Evolutionary conservation across 2,113 vertebrate species (phyloP), one percentile per base, ranked within the genome.

Genomic region (Excalfactoria chinensis): DNA sequence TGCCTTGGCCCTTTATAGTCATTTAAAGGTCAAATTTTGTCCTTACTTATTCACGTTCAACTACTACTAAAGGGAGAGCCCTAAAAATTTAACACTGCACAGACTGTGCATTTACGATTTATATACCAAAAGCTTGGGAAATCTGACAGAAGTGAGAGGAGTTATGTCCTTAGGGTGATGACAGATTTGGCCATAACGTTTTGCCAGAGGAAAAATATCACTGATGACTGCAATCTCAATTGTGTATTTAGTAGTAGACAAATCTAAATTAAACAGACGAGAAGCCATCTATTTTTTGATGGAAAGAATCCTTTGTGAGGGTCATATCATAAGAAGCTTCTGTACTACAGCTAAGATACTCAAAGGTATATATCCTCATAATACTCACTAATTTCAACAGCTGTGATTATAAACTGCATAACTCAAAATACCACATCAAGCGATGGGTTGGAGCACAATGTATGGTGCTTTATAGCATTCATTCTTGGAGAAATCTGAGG

Each of bases 1-100:
- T 95, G 59, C 51, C 78, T 86, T 91, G 76, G 77, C 84, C 92
- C 77, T 96, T 93, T 74, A 91, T 9, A 94, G 71, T 86, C 6
- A 86, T 93, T 93, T 92, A 93, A 93, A 93, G 89, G 87, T 91
- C 74, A 84, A 43, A 90, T 87, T 93, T 91, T 95, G 81, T 84
- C 83, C 83, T 84, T 63, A 84, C 0, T 8, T 75, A 83, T 91
- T 90, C 87, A 86, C 41, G 80, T 66, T 73, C 68, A 78, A 62
- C 58, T 75, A 46, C 30, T 28, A 56, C 35, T 73, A 51, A 79
- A 89, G 78, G 26, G 40, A 93, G 11, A 89, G 20, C 20, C 76
- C 84, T 73, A 89, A 95, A 90, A 94, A 92, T 94, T 93, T 94
- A 94, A 94, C 71, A 93, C 14, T 68, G 89, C 58, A 90, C 69